Conservation (phyloP, 2,113 vertebrate species). For the Oreotrochilus melanogaster region DNA sequence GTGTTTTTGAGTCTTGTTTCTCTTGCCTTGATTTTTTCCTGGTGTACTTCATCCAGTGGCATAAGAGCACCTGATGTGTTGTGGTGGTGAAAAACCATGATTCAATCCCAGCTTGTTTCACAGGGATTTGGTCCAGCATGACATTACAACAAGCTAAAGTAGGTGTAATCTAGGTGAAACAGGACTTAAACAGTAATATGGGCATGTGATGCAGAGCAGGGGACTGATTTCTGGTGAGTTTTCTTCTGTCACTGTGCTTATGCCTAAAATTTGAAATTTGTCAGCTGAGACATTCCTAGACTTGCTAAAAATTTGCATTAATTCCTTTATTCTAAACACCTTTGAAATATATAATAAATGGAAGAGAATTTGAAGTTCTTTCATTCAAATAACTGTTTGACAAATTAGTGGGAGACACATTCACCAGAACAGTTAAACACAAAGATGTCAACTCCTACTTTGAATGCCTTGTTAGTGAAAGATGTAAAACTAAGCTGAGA, state of each 20-base stretch:
- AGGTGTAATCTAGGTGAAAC: background rate
- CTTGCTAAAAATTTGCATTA: background rate
- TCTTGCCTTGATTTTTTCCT: background rate
- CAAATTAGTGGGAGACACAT: background rate
- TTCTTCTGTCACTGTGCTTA: background rate
- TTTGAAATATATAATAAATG: background rate
- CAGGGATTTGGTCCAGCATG: background rate
- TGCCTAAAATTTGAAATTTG: background rate
- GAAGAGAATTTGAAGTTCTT: background rate
- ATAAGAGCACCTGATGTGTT: background rate
- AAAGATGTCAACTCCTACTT: background rate
- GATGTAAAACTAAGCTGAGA: background rate
- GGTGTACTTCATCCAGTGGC: background rate
- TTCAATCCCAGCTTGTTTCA: background rate
- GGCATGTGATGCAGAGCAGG: background rate
- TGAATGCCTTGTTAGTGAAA: background rate
- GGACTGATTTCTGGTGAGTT: background rate
- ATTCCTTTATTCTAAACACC: background rate
- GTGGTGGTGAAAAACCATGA: background rate
- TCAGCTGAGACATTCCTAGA: background rate
- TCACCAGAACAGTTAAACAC: background rate
- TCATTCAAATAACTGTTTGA: background rate
- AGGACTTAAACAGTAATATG: background rate
- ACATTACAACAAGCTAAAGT: background rate
- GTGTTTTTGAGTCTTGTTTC: background rate